Evolutionary conservation across 1,140 invertebrate species (phyloP).

Genomic region (Bombus consobrinus): DNA sequence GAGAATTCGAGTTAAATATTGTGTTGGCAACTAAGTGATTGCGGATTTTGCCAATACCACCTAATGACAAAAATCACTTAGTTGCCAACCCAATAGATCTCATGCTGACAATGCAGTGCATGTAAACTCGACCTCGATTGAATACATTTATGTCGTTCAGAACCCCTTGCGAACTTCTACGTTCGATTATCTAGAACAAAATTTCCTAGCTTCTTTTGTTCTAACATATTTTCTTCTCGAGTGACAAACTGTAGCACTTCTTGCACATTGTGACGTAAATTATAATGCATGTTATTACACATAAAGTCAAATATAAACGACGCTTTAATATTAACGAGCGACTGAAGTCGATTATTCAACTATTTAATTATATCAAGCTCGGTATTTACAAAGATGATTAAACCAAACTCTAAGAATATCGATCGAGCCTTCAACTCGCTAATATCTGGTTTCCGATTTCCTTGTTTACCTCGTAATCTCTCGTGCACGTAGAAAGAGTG

Average conservation of each 20-base stretch:
- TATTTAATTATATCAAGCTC: background rate
- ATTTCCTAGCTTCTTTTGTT: background rate
- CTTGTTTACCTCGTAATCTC: background rate
- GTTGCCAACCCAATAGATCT: background rate
- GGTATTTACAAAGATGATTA: slow-evolving; percentile 4
- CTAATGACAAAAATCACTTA: too few relatives aligned
- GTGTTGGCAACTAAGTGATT: too few relatives aligned
- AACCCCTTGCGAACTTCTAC: background rate
- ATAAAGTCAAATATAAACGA: background rate
- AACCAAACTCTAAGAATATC: background rate
- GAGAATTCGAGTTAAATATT: background rate
- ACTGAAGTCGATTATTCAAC: background rate
- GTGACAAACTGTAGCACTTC: too few relatives aligned
- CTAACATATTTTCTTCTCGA: background rate
- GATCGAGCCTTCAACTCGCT: background rate
- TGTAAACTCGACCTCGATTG: slow-evolving; percentile 15
- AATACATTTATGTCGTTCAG: background rate
- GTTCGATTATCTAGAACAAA: background rate
- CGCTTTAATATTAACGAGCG: background rate
- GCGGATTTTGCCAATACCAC: too few relatives aligned
- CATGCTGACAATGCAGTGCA: background rate
- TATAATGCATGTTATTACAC: background rate
- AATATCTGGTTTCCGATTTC: background rate
- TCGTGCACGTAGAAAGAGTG: background rate
- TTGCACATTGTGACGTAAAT: background rate